These are phyloP conservation scores for Plotosus lineatus DNA, from an alignment of 2,113 vertebrate species.

Conservation along the genomic window DNA sequence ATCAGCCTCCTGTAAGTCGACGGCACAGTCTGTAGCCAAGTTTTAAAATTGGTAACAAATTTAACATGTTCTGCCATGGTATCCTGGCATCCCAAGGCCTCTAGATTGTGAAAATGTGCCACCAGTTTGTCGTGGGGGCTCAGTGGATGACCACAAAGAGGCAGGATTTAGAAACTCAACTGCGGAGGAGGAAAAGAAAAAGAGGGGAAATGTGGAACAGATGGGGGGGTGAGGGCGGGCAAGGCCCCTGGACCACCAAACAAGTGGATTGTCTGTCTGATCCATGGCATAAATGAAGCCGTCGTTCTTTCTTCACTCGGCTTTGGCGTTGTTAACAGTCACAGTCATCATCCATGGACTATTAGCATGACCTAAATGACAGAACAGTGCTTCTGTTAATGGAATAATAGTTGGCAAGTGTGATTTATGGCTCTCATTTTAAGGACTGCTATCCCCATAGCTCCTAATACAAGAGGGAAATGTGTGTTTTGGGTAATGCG, in stretches of 20 bases:
- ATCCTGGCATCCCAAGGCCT: constrained; percentile 78
- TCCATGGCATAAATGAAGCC: constrained; percentile 50
- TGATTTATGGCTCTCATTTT: constrained; percentile 80
- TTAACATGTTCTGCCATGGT: constrained; percentile 81
- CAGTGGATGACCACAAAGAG: constrained; percentile 81
- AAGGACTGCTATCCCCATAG: constrained; percentile 71
- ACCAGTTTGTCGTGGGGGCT: constrained; percentile 81
- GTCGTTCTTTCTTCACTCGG: constrained; percentile 41
- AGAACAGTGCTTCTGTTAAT: constrained; percentile 77
- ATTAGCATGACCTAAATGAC: constrained; percentile 75
- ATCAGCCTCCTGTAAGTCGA: constrained; percentile 71
- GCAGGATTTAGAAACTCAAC: constrained; percentile 77
- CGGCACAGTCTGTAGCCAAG: constrained; percentile 80
- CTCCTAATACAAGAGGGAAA: constrained; percentile 72
- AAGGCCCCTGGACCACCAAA: constrained; percentile 60
- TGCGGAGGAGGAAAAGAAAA: constrained; percentile 62
- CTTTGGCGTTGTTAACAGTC: constrained; percentile 56
- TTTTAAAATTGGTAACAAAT: constrained; percentile 94
- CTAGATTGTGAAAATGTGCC: constrained; percentile 79
- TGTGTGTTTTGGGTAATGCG: constrained; percentile 75
- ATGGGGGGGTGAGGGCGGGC: constrained; percentile 64
- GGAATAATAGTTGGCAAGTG: constrained; percentile 69
- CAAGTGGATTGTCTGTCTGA: constrained; percentile 52
- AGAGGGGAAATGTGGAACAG: constrained; percentile 68
- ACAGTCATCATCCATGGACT: constrained; percentile 66